These are phyloP conservation scores for Drosophila mercatorum DNA, from an alignment of 2,888 invertebrate genomes.

Conservation along the genomic window DNA sequence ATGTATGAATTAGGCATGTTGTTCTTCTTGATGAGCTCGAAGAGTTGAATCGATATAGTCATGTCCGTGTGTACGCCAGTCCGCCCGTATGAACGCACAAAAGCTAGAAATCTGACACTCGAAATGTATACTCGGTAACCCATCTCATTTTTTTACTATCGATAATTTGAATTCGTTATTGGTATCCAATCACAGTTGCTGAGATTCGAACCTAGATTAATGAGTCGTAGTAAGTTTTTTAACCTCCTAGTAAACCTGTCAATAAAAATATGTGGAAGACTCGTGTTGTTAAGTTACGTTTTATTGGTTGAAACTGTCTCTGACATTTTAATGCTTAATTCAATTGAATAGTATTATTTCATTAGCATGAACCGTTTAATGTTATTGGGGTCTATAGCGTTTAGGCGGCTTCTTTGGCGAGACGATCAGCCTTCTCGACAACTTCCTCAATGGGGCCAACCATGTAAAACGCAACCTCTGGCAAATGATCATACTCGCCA, in stretches of 20 bases:
- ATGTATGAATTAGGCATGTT: no score
- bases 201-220: neutral
- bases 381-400: constrained; percentile 12
- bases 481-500: constrained; percentile 95
- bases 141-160: no score
- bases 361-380: constrained; percentile 20
- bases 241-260: neutral
- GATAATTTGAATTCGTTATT: no score
- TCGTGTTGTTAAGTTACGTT: constrained; percentile 27
- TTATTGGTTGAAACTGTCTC: constrained; percentile 41
- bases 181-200: no score
- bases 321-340: constrained; percentile 60
- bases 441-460: constrained; percentile 97
- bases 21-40: no score
- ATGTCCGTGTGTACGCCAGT: no score
- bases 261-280: neutral
- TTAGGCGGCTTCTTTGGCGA: constrained; percentile 80
- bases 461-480: constrained; percentile 99
- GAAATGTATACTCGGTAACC: no score
- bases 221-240: neutral
- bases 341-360: constrained; percentile 41
- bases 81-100: no score
- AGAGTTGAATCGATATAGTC: no score
- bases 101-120: no score
- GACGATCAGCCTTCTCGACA: constrained; percentile 90